A percentile compares a stretch with the other conserved stretches of the same genome.
phyloP scores from a whole-genome alignment of 1,140 invertebrate genomes.

The Hyles euphorbiae region DNA sequence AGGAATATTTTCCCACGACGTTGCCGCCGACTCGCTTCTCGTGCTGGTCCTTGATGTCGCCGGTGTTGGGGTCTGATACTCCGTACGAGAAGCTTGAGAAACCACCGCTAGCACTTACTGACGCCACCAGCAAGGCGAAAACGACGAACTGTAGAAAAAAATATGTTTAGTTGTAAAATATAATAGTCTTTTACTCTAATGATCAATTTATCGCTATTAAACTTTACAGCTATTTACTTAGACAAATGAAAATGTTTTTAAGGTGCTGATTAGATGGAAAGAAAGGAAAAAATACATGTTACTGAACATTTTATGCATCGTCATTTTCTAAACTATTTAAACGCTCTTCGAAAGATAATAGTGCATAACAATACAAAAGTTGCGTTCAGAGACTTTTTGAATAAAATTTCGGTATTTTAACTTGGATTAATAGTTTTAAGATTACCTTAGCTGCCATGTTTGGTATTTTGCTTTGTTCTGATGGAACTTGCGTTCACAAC shows the following conservation, averaged over 20 bases:
- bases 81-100: slow-evolving; percentile 62
- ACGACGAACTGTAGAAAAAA: slow-evolving; percentile 35
- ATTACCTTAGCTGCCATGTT: slow-evolving; percentile 55
- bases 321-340: neutral
- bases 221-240: too few relatives aligned
- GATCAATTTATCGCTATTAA: too few relatives aligned
- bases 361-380: too few relatives aligned
- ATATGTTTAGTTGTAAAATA: too few relatives aligned
- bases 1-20: slow-evolving; percentile 73
- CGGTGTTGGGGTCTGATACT: slow-evolving; percentile 70
- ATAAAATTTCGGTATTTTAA: too few relatives aligned
- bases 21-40: slow-evolving; percentile 74
- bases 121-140: slow-evolving; percentile 36
- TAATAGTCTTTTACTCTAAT: too few relatives aligned
- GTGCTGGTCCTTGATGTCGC: slow-evolving; percentile 72
- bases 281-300: slow-evolving; percentile 1
- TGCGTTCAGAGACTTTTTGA: too few relatives aligned
- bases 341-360: neutral
- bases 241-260: too few relatives aligned
- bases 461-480: slow-evolving; percentile 16
- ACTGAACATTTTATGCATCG: neutral
- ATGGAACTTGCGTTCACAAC: slow-evolving; percentile 22
- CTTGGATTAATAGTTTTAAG: neutral
- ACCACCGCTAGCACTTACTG: slow-evolving; percentile 35
- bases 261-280: too few relatives aligned